Evolutionary conservation across 2,113 vertebrate species (phyloP).

Genomic region (Aythya baeri): DNA sequence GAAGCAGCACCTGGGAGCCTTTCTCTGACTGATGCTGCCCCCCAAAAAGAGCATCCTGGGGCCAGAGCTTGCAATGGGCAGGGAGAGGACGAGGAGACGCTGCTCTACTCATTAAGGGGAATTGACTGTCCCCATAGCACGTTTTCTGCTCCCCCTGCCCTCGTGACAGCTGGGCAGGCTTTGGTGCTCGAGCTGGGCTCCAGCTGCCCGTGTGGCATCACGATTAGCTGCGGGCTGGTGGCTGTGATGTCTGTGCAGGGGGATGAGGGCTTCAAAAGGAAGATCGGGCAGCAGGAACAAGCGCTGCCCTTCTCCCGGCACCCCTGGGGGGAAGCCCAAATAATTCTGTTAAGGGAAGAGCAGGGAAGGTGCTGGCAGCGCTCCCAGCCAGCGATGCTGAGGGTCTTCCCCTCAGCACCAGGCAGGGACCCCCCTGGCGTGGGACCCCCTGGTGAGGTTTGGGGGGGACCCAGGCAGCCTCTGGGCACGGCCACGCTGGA

Average conservation of each 20-base stretch:
- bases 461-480: fast-evolving
- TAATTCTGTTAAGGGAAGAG: not conserved
- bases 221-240: not conserved
- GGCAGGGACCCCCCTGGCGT: not conserved
- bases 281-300: not conserved
- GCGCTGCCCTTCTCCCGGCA: not conserved
- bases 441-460: not conserved
- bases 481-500: fast-evolving
- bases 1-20: no score
- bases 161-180: not conserved
- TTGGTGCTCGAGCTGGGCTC: not conserved
- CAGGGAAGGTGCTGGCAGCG: not conserved
- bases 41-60: not conserved
- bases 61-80: not conserved
- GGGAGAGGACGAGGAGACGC: not conserved
- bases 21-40: not conserved
- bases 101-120: not conserved
- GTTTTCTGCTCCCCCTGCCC: not conserved
- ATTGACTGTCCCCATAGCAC: not conserved
- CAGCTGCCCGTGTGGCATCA: slow-evolving; percentile 13
- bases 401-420: not conserved
- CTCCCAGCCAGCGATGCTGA: not conserved
- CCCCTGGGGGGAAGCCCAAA: not conserved
- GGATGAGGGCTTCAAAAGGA: not conserved
- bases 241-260: not conserved